Percentiles rank a stretch among this genome's conserved stretches.
phyloP scores from a whole-genome alignment of 2,797 vertebrate genomes.

The Aplochiton taeniatus region DNA sequence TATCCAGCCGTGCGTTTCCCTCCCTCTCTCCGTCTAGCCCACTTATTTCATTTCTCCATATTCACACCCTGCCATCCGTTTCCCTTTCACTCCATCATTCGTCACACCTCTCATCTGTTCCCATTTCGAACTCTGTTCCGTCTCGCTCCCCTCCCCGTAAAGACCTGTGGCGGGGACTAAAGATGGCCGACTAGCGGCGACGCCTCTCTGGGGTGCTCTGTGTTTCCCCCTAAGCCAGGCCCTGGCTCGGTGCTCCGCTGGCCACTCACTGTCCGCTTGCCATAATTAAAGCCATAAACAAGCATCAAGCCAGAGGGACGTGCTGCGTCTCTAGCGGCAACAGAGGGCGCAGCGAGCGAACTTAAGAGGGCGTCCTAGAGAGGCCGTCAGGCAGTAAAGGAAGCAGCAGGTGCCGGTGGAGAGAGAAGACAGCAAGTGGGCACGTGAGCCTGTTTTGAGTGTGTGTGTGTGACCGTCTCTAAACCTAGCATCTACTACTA shows the following conservation, averaged over 20 bases:
- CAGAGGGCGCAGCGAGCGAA: neutral
- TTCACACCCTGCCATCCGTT: too few species aligned
- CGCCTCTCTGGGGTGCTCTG: neutral
- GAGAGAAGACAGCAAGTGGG: neutral
- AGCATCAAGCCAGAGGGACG: slow-evolving; percentile 4
- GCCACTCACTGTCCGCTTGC: neutral
- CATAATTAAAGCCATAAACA: slow-evolving; percentile 34
- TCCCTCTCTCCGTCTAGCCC: neutral
- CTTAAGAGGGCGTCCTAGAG: neutral
- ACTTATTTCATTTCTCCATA: neutral
- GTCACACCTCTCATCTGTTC: too few species aligned
- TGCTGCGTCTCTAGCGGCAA: neutral
- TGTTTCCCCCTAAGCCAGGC: neutral
- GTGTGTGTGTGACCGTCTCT: neutral
- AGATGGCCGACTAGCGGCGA: slow-evolving; percentile 3
- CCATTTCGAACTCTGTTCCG: too few species aligned
- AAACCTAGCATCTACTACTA: too few species aligned
- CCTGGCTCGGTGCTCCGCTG: neutral
- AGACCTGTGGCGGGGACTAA: neutral
- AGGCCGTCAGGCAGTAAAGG: neutral
- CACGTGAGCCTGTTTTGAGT: neutral
- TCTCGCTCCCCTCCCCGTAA: neutral
- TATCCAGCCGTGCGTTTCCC: neutral
- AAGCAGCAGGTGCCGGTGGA: neutral
- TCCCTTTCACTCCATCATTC: neutral